Conservation (phyloP, 1,140 invertebrate species). For the Brachionus koreanus region DNA sequence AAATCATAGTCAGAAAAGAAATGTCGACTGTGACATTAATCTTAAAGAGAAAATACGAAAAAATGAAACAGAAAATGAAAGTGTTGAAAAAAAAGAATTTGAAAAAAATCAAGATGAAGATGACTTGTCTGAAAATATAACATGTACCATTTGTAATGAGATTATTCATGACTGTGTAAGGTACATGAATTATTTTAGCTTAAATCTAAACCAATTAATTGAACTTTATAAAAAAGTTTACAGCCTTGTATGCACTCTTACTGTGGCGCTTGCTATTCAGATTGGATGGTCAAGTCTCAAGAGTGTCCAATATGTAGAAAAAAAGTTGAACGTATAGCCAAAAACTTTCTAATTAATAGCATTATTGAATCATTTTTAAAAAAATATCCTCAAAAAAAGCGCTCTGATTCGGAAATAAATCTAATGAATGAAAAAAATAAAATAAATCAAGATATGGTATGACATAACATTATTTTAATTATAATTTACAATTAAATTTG, state of each 20-base stretch:
- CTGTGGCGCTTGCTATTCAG: constrained; percentile 56
- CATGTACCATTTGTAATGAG: constrained; percentile 56
- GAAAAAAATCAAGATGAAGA: constrained; percentile 46
- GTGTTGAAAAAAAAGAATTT: background rate
- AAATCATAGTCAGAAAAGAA: background rate
- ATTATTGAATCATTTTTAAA: constrained; percentile 54
- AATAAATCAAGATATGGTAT: constrained; percentile 52
- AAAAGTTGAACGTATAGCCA: constrained; percentile 54
- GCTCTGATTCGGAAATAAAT: constrained; percentile 53
- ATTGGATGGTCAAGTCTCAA: constrained; percentile 54
- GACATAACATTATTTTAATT: background rate
- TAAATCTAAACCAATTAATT: background rate
- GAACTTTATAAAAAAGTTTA: constrained; percentile 48
- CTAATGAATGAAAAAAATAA: constrained; percentile 53
- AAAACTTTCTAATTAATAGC: constrained; percentile 57
- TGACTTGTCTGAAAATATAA: constrained; percentile 51
- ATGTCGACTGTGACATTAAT: background rate
- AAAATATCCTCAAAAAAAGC: constrained; percentile 48
- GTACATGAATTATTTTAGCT: constrained; percentile 45
- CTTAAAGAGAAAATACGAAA: background rate
- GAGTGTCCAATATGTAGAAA: constrained; percentile 56
- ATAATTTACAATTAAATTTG: background rate
- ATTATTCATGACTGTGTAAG: constrained; percentile 56
- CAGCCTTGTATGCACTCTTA: constrained; percentile 57
- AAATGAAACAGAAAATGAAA: constrained; percentile 4